Evolutionary conservation across 2,797 vertebrate species (phyloP).

Genomic region (Jordanella pulchra): DNA sequence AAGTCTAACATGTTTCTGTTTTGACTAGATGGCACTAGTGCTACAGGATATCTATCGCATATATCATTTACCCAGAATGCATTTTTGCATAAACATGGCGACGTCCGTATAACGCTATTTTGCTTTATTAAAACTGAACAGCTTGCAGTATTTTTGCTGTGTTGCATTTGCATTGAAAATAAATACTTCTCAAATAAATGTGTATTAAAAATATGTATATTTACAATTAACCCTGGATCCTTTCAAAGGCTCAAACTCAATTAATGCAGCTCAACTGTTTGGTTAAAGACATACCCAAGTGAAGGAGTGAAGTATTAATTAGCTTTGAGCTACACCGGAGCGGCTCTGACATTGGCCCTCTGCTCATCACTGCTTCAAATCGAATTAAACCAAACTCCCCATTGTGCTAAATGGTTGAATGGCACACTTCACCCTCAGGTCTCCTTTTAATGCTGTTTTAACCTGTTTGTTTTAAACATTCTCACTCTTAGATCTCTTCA

Average conservation of each 20-base stretch:
- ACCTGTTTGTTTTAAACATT: conserved; percentile 7
- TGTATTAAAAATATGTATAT: no score
- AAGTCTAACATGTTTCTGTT: no score
- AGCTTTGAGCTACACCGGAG: conserved; percentile 60
- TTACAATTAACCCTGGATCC: conserved; percentile 1
- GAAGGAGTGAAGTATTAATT: conserved; percentile 62
- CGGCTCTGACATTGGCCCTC: conserved; percentile 53
- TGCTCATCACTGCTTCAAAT: conserved; percentile 61
- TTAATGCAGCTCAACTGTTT: conserved; percentile 53
- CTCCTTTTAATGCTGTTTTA: conserved; percentile 23
- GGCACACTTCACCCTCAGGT: conserved; percentile 16
- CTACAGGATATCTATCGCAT: no score
- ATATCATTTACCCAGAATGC: no score
- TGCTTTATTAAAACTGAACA: no score
- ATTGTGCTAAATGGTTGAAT: conserved; percentile 26
- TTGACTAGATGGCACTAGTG: no score
- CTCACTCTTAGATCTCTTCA: conserved; percentile 13
- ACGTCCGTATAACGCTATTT: no score
- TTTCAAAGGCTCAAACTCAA: conserved; percentile 45
- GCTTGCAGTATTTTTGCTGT: no score
- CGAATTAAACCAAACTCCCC: conserved; percentile 67
- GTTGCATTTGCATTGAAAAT: no score
- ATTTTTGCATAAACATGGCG: no score
- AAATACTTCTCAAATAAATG: no score
- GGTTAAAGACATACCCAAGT: conserved; percentile 23